Base-by-base conservation (phyloP, 1,140 invertebrate genomes). In the Leptopilina boulardi region DNA sequence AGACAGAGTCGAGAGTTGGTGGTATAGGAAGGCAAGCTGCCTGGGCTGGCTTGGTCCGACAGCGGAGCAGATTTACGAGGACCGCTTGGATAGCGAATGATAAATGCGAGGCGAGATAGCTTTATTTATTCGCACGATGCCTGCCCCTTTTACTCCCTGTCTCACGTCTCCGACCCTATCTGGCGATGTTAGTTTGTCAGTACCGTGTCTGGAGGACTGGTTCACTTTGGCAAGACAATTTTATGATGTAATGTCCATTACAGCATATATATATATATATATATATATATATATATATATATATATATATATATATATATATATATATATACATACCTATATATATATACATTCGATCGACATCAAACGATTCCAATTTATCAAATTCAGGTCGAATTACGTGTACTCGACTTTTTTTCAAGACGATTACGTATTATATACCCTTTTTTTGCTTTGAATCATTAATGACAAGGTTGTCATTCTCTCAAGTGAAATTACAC, bases 81-180 rank as follows among this genome's bases (percentile, higher is more conserved):
- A 87, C 85, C 83, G 86, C 86, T 87, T 84, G 89, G 89, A 90
- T 91, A 91, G 89, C 86, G 86, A 89, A 90, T 91, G 90, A 91
- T 91, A 91, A 90, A 91, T 88, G 90, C 84, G 82, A 84, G 84
- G 83, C 83, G 88, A 90, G 90, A 91, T 91, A 91, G 88, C 89
- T 91, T 91, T 91, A 91, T 91, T 91, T 91, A 91, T 91, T 91
- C 86, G 87, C 86, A 81, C 85, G 82, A 82, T 86, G 83, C 84
- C 84, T 85, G 84, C 82, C 82, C 56, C 54, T 66, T 42, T 72
- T 72, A 73, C 42, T 42, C 74, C 19, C 18, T 47, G 73, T 34
- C 77, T 74, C 59, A 21, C 79, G 74, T 78, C 71, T 74, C 73
- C 74, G 47, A 79, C 76, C 73, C 80, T 77, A 51, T 74, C 72